These are phyloP conservation scores for Lordiphosa fenestrarum DNA, from an alignment of 2,888 invertebrate species.

Conservation along the genomic window DNA sequence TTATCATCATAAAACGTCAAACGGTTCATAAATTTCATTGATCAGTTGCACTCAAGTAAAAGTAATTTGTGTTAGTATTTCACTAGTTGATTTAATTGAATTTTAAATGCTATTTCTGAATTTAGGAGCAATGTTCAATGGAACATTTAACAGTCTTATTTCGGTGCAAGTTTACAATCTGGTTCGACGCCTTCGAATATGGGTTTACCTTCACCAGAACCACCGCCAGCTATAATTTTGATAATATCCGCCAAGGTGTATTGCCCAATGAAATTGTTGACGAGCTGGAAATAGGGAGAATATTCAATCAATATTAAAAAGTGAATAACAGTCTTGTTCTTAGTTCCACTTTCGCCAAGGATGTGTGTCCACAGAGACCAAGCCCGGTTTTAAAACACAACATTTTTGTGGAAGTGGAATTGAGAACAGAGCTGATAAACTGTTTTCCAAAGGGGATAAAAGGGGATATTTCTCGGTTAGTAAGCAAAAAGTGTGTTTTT, in stretches of 20 bases:
- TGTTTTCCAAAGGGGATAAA: too few relatives aligned
- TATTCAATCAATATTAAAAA: too few relatives aligned
- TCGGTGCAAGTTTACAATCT: conserved; percentile 57
- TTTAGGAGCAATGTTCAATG: background rate
- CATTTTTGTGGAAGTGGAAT: too few relatives aligned
- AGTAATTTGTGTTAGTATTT: background rate
- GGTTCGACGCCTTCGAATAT: conserved; percentile 76
- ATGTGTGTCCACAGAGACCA: too few relatives aligned
- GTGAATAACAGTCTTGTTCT: too few relatives aligned
- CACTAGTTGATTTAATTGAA: background rate
- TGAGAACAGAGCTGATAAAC: too few relatives aligned
- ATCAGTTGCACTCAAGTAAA: background rate
- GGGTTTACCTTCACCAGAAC: conserved; percentile 52
- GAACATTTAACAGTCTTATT: conserved; percentile 26
- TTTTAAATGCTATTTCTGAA: conserved; percentile 3
- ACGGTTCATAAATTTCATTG: conserved; percentile 21
- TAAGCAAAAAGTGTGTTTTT: too few relatives aligned
- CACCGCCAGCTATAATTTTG: conserved; percentile 56
- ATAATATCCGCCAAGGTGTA: conserved; percentile 62
- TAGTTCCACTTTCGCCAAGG: too few relatives aligned
- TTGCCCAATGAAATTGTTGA: conserved; percentile 56
- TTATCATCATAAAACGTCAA: conserved; percentile 25
- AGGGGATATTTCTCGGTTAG: too few relatives aligned
- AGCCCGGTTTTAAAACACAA: too few relatives aligned
- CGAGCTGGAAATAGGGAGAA: conserved; percentile 43